These are phyloP conservation scores for Eugnorisma glareosa DNA, from an alignment of 2,888 invertebrate species.

Conservation along the genomic window DNA sequence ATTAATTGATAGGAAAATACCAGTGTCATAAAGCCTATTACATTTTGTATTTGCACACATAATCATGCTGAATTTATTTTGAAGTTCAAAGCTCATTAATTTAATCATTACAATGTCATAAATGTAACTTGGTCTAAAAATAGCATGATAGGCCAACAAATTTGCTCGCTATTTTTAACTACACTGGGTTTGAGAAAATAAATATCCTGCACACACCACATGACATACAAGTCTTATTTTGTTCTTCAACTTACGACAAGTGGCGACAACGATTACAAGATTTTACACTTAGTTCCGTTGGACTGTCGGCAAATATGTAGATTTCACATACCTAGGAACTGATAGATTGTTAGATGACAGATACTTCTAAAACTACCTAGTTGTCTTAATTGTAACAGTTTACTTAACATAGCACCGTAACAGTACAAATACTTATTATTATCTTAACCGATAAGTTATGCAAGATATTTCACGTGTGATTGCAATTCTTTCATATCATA, in stretches of 20 bases:
- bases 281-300: background rate
- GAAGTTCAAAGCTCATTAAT: background rate
- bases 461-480: constrained; percentile 1
- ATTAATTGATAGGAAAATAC: constrained; percentile 18
- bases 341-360: constrained; percentile 13
- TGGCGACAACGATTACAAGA: background rate
- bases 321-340: constrained; percentile 15
- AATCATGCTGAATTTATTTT: background rate
- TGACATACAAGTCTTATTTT: background rate
- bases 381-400: constrained; percentile 26
- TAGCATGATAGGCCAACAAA: too few relatives aligned
- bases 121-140: background rate
- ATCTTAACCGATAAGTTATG: constrained; percentile 17
- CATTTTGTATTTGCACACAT: background rate
- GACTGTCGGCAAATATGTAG: background rate
- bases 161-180: background rate
- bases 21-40: background rate
- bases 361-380: background rate
- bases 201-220: background rate
- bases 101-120: background rate
- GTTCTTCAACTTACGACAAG: background rate
- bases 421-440: constrained; percentile 17
- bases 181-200: constrained; percentile 8
- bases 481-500: background rate
- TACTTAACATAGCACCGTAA: constrained; percentile 19